A percentile compares a stretch with the other conserved stretches of the same genome.
Conservation (phyloP, 2,113 vertebrate genomes). For the Haemorhous mexicanus region DNA sequence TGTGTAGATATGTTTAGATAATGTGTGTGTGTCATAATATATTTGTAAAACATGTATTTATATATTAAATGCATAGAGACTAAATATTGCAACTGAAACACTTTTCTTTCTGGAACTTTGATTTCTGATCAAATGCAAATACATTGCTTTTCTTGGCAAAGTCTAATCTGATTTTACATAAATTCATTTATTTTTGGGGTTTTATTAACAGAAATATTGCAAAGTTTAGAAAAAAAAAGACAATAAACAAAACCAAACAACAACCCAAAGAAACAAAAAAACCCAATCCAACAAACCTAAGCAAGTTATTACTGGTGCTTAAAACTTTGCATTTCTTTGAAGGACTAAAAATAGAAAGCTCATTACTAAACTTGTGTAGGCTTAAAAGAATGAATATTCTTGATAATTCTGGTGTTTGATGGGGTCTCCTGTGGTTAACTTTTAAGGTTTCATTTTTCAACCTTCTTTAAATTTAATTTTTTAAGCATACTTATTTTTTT, state of each 20-base stretch:
- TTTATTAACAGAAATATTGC: background rate
- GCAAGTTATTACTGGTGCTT: background rate
- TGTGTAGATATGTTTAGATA: background rate
- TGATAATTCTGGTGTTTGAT: background rate
- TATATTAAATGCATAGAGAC: background rate
- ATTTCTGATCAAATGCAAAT: background rate
- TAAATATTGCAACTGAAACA: background rate
- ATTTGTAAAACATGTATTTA: background rate
- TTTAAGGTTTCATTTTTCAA: background rate
- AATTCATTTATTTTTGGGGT: fast-evolving
- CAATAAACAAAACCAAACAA: background rate
- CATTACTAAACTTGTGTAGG: background rate
- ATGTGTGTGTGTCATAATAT: background rate
- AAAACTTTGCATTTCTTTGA: background rate
- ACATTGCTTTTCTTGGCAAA: background rate
- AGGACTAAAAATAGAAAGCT: background rate
- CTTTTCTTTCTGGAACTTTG: background rate
- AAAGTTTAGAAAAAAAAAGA: no score
- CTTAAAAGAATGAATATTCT: background rate
- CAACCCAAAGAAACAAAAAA: background rate
- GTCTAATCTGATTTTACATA: background rate
- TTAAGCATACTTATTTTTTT: background rate
- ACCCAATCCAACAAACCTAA: background rate
- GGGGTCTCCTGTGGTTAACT: background rate
- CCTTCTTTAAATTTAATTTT: background rate